A percentile compares a stretch with the other conserved stretches of the same genome.
Conservation (phyloP, 1,140 invertebrate genomes). For the Microplitis mediator region DNA sequence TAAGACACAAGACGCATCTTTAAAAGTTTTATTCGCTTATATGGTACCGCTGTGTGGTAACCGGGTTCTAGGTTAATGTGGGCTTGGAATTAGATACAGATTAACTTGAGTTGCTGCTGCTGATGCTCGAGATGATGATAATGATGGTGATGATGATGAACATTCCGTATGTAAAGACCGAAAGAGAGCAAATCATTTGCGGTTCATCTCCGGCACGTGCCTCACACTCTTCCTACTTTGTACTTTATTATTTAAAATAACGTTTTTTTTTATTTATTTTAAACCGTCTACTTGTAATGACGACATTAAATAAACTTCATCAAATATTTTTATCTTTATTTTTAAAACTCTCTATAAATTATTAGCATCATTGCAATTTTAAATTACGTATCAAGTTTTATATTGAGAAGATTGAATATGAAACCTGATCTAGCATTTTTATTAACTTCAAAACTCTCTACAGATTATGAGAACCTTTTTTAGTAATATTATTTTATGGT, state of each 20-base stretch:
- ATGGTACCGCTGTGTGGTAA: slow-evolving; percentile 24
- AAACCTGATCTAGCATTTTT: no score
- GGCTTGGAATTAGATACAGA: slow-evolving; percentile 23
- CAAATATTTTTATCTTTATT: no score
- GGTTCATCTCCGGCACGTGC: slow-evolving; percentile 25
- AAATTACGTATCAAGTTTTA: no score
- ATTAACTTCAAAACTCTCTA: no score
- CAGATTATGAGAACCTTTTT: no score
- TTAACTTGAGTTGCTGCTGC: slow-evolving; percentile 1
- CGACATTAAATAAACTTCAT: no score
- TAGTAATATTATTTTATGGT: no score
- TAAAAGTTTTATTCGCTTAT: slow-evolving; percentile 15
- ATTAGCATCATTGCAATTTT: no score
- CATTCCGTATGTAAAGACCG: slow-evolving; percentile 8
- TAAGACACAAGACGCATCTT: slow-evolving; percentile 13
- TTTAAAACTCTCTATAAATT: no score
- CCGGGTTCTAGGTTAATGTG: slow-evolving; percentile 25
- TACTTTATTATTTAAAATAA: not conserved
- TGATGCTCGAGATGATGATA: not conserved
- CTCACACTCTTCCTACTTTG: slow-evolving; percentile 10
- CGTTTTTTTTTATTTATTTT: no score
- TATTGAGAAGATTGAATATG: no score
- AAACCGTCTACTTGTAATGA: no score
- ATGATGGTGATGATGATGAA: slow-evolving; percentile 13
- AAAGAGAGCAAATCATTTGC: slow-evolving; percentile 21